Conservation (phyloP, 2,888 invertebrate species). For the Trissolcus japonicus region DNA sequence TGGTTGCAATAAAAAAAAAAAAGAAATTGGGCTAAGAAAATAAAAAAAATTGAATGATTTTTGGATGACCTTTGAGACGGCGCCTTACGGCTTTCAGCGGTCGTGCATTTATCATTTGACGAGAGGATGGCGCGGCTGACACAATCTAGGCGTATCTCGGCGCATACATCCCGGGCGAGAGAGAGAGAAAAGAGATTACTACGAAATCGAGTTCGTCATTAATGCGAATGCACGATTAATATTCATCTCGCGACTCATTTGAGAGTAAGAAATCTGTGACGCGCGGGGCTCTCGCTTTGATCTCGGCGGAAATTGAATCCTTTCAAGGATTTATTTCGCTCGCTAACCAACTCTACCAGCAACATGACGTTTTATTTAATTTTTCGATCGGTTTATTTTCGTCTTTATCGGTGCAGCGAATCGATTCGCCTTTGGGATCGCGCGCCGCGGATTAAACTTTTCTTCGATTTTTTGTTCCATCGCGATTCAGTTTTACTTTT, state of each 20-base stretch:
- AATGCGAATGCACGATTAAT: slow-evolving; percentile 63
- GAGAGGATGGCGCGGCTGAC: slow-evolving; percentile 41
- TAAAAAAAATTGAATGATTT: background rate
- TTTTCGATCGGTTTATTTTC: slow-evolving; percentile 45
- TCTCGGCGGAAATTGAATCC: slow-evolving; percentile 65
- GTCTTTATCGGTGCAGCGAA: slow-evolving; percentile 21
- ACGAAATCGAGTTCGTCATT: slow-evolving; percentile 58
- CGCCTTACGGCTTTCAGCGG: slow-evolving; percentile 42
- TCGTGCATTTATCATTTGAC: slow-evolving; percentile 49
- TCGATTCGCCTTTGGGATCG: slow-evolving; percentile 15
- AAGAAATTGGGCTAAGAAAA: background rate
- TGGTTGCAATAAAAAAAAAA: background rate
- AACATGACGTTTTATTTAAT: slow-evolving; percentile 49
- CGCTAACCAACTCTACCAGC: slow-evolving; percentile 34
- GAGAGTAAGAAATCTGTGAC: slow-evolving; percentile 61
- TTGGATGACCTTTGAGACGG: slow-evolving; percentile 7
- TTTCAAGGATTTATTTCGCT: slow-evolving; percentile 52
- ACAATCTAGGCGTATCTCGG: slow-evolving; percentile 47
- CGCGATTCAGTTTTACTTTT: too few species aligned
- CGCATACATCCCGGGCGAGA: slow-evolving; percentile 43
- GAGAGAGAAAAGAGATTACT: slow-evolving; percentile 48
- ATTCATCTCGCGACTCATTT: slow-evolving; percentile 61
- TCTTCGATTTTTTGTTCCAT: slow-evolving; percentile 10
- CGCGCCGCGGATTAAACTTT: slow-evolving; percentile 16
- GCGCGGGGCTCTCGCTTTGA: slow-evolving; percentile 63